Evolutionary conservation across 1,140 invertebrate species (phyloP), one percentile per base, ranked within the genome.

Genomic region (Bursaphelenchus mucronatus): DNA sequence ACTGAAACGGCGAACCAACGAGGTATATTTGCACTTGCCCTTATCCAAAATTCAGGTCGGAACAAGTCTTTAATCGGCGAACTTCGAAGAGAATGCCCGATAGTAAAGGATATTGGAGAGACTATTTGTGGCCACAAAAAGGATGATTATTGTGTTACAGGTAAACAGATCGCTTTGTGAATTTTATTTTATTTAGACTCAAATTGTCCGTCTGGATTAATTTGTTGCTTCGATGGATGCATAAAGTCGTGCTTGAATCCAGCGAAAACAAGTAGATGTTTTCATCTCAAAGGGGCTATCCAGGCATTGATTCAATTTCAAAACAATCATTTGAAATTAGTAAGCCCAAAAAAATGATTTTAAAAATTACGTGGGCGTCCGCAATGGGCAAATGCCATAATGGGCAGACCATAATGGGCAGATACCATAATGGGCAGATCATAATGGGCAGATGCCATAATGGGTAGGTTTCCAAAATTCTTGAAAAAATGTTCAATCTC

Each of bases 181-280:
- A 55, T 39, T n/a, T n/a, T 2, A 1, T n/a, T 13, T 55, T 39
- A 39, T 21, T 49, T 44, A 55, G 57, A 59, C 47, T n/a, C 13
- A 17, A 44, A 59, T 11, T 59, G 57, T 8, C 19, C 13, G 11
- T n/a, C 19, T 44, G 13, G n/a, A n/a, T 55, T 55, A 43, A 74
- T 67, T 50, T 76, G 74, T 54, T 76, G 74, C 54, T 73, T 62
- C 46, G 71, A 78, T 56, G 74, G 74, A 9, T 76, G 74, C 52
- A 67, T 59, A 4, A 21, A 21, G 11, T 30, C 68, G 8, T 67
- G 66, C 49, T 10, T 67, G 49, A 46, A 53, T 50, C 70, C 73
- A 30, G 39, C 40, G 21, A 43, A 43, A 15, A 56, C 73, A 21
- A 73, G 69, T 39, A 21, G 30, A 6, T 69, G 68, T 46, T 40